Evolutionary conservation across 2,888 invertebrate genomes (phyloP), one percentile per base, ranked within the genome.

Genomic region (Pristionchus mayeri): DNA sequence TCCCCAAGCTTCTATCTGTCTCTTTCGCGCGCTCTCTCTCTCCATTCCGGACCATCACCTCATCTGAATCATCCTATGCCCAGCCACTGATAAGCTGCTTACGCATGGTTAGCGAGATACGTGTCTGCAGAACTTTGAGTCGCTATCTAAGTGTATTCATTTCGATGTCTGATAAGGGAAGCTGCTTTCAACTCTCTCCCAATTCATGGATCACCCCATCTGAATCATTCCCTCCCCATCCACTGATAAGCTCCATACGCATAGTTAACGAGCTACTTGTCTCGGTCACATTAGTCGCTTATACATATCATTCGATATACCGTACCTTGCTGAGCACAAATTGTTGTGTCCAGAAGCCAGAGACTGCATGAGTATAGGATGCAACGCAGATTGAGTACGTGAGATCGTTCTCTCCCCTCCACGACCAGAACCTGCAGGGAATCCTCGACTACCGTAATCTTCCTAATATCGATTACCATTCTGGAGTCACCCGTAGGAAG

Each of bases 331-430:
- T 90, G 88, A 98, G 94, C 63, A 97, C 97, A 94, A 99, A 99
- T 95, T 97, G 95, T 95, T 96, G 97, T 88, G 98, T 96, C 98
- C 98, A 99, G 94, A 98, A 98, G 16, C 97, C 97, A 88, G 97
- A 96, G 79, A 98, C 97, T 91, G 96, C 96, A 94, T 97, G 90
- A 13, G 92, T 91, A 86, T 88, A 93, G 2, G 91, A 91, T 24
- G 90, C 90, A 18, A 88, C 96, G 94, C 99, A 99, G 91, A 98
- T 96, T 85, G 98, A 98, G 94, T 98, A 96, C 93, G 97, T 96
- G 91, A 98, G 95, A 86, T 90, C 92, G 84, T 92, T 92, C 60
- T 84, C 85, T n/a, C 91, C 85, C 3, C 63, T 63, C 63, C 37
- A 44, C 37, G 90, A 89, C 89, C 88, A 85, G 75, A 79, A 83